These are phyloP conservation scores for Drosophila novamexicana DNA, from an alignment of 1,140 invertebrate species.

Conservation along the genomic window DNA sequence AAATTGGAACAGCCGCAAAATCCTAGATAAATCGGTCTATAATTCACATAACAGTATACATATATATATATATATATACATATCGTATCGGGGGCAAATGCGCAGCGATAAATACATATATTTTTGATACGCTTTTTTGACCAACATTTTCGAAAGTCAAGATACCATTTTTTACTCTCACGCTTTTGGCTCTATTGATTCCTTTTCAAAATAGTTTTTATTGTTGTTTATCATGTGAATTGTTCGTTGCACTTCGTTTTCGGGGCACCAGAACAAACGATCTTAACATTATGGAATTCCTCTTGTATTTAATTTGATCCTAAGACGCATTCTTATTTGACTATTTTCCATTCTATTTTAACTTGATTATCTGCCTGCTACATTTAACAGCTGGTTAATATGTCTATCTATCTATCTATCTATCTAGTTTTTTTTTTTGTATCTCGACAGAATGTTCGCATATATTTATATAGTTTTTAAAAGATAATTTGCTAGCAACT, in stretches of 20 bases:
- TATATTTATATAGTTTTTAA: slow-evolving; percentile 34
- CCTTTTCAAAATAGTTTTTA: slow-evolving; percentile 39
- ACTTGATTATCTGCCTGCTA: slow-evolving; percentile 34
- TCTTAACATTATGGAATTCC: slow-evolving; percentile 59
- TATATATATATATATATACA: no score
- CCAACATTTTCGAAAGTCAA: slow-evolving; percentile 19
- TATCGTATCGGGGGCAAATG: no score
- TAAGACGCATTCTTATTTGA: slow-evolving; percentile 56
- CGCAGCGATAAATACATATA: slow-evolving; percentile 34
- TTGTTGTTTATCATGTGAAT: slow-evolving; percentile 47
- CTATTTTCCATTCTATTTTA: slow-evolving; percentile 26
- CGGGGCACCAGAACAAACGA: slow-evolving; percentile 52
- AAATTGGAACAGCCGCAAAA: slow-evolving; percentile 22
- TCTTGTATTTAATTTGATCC: slow-evolving; percentile 74
- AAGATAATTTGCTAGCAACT: slow-evolving; percentile 11
- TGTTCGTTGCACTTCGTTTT: slow-evolving; percentile 70
- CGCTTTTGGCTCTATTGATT: slow-evolving; percentile 35
- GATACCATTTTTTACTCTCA: neutral
- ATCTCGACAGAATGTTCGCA: slow-evolving; percentile 30
- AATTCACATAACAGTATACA: slow-evolving; percentile 1
- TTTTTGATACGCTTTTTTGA: slow-evolving; percentile 65
- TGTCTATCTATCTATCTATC: neutral
- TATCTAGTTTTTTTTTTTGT: slow-evolving; percentile 26
- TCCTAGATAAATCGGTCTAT: slow-evolving; percentile 12
- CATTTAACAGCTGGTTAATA: slow-evolving; percentile 62